Evolutionary conservation across 1,140 invertebrate genomes (phyloP), one percentile per base, ranked within the genome.

Genomic region (Dolichoris vasculosae): DNA sequence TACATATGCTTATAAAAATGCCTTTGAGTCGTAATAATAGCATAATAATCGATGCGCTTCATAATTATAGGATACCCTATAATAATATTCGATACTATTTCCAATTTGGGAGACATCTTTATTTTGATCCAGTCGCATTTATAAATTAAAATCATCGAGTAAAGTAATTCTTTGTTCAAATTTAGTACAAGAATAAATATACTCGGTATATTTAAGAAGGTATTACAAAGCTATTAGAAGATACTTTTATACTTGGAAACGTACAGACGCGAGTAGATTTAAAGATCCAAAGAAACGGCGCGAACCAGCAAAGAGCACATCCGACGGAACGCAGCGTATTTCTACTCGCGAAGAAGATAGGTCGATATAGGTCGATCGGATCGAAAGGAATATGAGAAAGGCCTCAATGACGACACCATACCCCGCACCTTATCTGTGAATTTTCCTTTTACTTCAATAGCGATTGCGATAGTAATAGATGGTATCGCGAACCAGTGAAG

Each of bases 391-490:
- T 51, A 51, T 51, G 48, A 51, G 48, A 51, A 51, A 51, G 48
- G 20, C 48, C 2, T 13, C 55, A 59, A 40, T 75, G 40, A 46
- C 40, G 40, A 75, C 30, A 75, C 40, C 23, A 26, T 59, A 11
- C 20, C 6, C 40, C 20, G 69, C 69, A n/a, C n/a, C n/a, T n/a
- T n/a, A n/a, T 40, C 7, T 51, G 8, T 17, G 48, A 51, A 8
- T 51, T 13, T 51, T 43, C 43, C 73, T 75, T 75, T 4, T 40
- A 15, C 40, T 67, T 30, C 46, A 17, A n/a, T 32, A 40, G 63
- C 59, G 78, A 67, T 80, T 80, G 63, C 63, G 78, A 67, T 67
- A 67, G 15, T 80, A 80, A 80, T 80, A 46, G 77, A 79, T 78
- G n/a, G 77, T 67, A 51, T 51, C 48, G 48, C 48, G 48, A 51